Percentiles rank a stretch among this genome's conserved stretches.
Conservation (phyloP, 2,888 invertebrate genomes). For the Pachymerium ferrugineum region DNA sequence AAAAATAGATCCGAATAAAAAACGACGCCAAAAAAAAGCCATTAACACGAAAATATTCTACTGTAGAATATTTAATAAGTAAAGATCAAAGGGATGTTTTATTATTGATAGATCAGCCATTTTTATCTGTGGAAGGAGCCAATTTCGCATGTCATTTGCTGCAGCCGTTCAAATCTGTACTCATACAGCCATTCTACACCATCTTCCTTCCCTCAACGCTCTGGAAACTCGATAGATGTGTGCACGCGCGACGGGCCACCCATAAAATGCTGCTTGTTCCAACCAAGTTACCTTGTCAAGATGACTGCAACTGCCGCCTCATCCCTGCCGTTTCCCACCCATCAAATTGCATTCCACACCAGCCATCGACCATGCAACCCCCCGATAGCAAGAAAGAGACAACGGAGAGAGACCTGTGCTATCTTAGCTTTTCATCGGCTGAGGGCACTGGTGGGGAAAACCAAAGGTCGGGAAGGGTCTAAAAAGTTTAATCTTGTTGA, state of each 20-base stretch:
- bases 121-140: conserved; percentile 20
- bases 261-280: conserved; percentile 27
- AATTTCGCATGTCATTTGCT: conserved; percentile 27
- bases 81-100: not conserved
- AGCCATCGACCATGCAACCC: conserved; percentile 19
- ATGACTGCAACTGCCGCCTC: conserved; percentile 27
- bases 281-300: conserved; percentile 27
- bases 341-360: conserved; percentile 27
- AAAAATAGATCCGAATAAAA: no score
- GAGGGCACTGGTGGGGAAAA: conserved; percentile 24
- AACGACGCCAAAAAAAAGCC: no score
- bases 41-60: no score
- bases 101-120: conserved; percentile 15
- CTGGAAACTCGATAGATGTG: conserved; percentile 25
- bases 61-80: no score
- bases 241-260: conserved; percentile 27
- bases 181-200: conserved; percentile 22
- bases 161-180: conserved; percentile 27
- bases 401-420: conserved; percentile 24
- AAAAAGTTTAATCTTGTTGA: conserved; percentile 27
- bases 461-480: conserved; percentile 19
- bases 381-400: conserved; percentile 27
- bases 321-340: conserved; percentile 27
- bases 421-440: conserved; percentile 17
- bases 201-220: conserved; percentile 23